Percentiles rank a stretch among this genome's conserved stretches.
phyloP scores from a whole-genome alignment of 2,113 vertebrate species.

The Nerophis ophidion region DNA sequence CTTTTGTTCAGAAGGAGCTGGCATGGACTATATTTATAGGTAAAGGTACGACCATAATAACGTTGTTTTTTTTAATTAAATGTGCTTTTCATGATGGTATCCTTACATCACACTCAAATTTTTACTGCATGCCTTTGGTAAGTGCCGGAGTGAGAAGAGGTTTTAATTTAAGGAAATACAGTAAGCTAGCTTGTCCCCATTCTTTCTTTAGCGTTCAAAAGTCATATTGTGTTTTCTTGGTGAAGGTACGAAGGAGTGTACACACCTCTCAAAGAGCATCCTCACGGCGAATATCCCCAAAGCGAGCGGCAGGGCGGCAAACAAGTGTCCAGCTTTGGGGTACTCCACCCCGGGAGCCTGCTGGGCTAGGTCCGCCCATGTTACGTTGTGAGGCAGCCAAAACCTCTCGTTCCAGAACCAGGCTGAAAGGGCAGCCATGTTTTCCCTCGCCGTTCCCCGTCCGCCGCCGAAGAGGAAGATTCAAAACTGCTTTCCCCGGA shows the following conservation, averaged over 20 bases:
- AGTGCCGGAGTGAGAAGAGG: too few species aligned
- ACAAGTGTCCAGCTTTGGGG: conserved; percentile 79
- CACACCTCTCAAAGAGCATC: conserved; percentile 89
- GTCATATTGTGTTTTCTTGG: background rate
- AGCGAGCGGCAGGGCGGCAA: conserved; percentile 82
- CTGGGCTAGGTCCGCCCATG: conserved; percentile 87
- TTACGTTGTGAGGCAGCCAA: conserved; percentile 93
- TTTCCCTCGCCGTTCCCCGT: conserved; percentile 15
- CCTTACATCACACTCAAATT: too few species aligned
- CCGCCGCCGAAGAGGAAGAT: background rate
- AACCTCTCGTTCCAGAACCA: conserved; percentile 96
- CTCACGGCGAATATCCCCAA: conserved; percentile 81
- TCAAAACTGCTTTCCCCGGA: background rate
- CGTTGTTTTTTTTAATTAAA: too few species aligned
- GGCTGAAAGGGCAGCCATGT: conserved; percentile 80
- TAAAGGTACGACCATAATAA: too few species aligned
- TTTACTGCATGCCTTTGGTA: too few species aligned
- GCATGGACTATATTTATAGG: too few species aligned
- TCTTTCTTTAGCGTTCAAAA: background rate
- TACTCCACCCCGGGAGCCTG: conserved; percentile 75
- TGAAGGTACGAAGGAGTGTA: background rate
- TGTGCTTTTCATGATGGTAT: too few species aligned
- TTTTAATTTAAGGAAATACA: too few species aligned
- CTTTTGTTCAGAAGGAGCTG: too few species aligned
- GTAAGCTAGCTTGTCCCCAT: too few species aligned